Evolutionary conservation across 2,888 invertebrate genomes (phyloP), one percentile per base, ranked within the genome.

Genomic region (Alcis repandata): DNA sequence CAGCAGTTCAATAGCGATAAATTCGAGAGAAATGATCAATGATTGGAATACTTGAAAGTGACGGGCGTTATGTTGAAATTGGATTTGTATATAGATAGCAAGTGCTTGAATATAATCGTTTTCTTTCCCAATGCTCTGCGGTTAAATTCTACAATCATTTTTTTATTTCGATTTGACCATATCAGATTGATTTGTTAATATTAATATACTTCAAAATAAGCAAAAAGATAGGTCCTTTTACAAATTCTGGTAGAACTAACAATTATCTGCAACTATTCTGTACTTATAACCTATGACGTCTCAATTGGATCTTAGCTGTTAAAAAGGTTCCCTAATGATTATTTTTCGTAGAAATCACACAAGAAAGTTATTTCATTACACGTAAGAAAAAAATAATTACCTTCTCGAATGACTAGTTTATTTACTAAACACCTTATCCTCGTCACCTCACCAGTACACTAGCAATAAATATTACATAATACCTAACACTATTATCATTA

Each of bases 21-120:
- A 60, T 53, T 66, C 69, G 60, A 69, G 71, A 68, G 66, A 64
- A 62, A 63, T 67, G 64, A 70, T 71, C 59, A 52, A 63, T 70
- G 61, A 70, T 69, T 64, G 27, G 49, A 32, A 53, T 46, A 63
- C 41, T 63, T 71, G 52, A 62, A 68, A 69, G 58, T 56, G 45
- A 64, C 62, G 48, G 67, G 63, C 53, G 58, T 54, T 57, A 45
- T 60, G 46, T 49, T 59, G 59, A 61, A 68, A 8, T 17, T 11
- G 40, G 52, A 48, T 53, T 46, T 51, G 19, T 20, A 33, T n/a
- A 49, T 32, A 45, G 15, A 43, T 57, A 43, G 36, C n/a, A 52
- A 17, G 43, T 6, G 0, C 6, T 6, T 13, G n/a, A 38, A 38
- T 38, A 38, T 6, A 38, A 11, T 11, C 13, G 38, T 38, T n/a